These are phyloP conservation scores for Pogonomyrmex barbatus DNA, from an alignment of 1,140 invertebrate species.

Conservation along the genomic window DNA sequence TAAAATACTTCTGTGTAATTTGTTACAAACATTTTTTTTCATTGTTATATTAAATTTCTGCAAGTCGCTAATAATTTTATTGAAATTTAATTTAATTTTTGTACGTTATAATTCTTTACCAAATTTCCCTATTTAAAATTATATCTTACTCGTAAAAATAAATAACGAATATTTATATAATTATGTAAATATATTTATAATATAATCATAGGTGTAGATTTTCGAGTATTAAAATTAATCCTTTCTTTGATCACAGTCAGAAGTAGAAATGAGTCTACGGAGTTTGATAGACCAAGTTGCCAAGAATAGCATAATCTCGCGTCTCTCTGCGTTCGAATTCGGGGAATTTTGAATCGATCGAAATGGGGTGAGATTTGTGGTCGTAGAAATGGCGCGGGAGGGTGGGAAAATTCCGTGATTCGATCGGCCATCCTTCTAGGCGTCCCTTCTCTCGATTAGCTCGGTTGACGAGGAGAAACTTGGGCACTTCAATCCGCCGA, in stretches of 20 bases:
- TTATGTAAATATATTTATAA: background rate
- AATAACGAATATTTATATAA: background rate
- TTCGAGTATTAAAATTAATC: slow-evolving; percentile 5
- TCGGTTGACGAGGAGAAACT: slow-evolving; percentile 29
- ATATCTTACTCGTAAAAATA: too few relatives aligned
- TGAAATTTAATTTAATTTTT: background rate
- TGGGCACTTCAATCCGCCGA: background rate
- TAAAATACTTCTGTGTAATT: background rate
- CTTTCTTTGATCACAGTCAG: background rate
- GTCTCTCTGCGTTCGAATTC: background rate
- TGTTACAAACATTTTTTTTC: background rate
- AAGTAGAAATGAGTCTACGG: background rate
- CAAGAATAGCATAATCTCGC: background rate
- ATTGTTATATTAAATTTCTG: background rate
- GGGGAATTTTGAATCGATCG: slow-evolving; percentile 50
- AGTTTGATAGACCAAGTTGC: background rate
- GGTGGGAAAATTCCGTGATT: slow-evolving; percentile 46
- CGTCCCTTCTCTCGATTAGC: slow-evolving; percentile 29
- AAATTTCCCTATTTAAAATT: too few relatives aligned
- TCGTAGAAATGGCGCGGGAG: background rate
- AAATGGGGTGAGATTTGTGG: slow-evolving; percentile 35
- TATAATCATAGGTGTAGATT: background rate
- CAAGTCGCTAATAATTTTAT: background rate
- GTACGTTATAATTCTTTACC: background rate
- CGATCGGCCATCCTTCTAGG: slow-evolving; percentile 26